Conservation (phyloP, 2,113 vertebrate species). For the Actenoides lindsayi region DNA sequence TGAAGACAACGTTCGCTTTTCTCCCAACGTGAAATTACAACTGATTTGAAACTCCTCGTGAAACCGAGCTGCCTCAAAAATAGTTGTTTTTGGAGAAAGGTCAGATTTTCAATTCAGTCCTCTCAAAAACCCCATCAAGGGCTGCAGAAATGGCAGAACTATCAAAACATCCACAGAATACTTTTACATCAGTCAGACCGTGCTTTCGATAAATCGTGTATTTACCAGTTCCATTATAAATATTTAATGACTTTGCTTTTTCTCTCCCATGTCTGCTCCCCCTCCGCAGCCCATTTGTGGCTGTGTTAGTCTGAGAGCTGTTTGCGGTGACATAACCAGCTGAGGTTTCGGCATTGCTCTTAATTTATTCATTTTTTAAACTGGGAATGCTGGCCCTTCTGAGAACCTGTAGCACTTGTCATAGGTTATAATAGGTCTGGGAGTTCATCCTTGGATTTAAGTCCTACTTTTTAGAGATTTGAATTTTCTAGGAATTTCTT, state of each 20-base stretch:
- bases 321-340: accelerated
- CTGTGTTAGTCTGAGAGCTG: background rate
- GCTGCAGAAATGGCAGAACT: background rate
- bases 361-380: background rate
- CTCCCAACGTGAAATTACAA: background rate
- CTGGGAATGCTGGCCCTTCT: background rate
- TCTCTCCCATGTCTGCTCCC: background rate
- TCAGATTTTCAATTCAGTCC: background rate
- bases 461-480: background rate
- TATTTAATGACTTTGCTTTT: background rate
- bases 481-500: background rate
- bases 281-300: background rate
- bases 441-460: background rate
- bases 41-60: background rate
- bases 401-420: accelerated
- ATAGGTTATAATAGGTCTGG: background rate
- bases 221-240: background rate
- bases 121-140: background rate
- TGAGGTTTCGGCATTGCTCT: background rate
- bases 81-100: background rate
- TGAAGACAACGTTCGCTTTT: background rate
- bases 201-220: background rate
- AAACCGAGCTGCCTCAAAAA: background rate
- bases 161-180: background rate
- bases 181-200: background rate